Base-by-base conservation (phyloP, 1,140 invertebrate genomes). In the Drosophila virilis region DNA sequence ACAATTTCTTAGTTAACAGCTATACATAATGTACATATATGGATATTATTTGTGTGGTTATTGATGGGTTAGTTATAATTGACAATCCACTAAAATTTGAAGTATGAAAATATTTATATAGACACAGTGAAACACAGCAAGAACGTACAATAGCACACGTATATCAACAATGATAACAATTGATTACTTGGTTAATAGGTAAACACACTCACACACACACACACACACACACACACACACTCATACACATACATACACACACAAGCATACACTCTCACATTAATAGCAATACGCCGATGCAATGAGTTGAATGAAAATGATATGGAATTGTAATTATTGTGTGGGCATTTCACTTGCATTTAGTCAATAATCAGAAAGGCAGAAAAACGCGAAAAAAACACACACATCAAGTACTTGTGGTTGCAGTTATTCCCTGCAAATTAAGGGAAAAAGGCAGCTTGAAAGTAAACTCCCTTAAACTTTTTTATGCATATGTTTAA, bases 151-250 rank as follows among this genome's bases (percentile, higher is more conserved):
- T 66, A 73, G 65, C 62, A 77, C 83, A 74, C 79, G 77, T 68
- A 86, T 65, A 73, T 60, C 52, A 37, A 71, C 68, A 75, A 58
- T 51, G 69, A 88, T 70, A 83, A 83, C 79, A 88, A 83, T 80
- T 83, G 84, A 89, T 88, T 83, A 77, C 77, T 88, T 88, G 81
- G 61, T 40, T 79, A 75, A 80, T 80, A 88, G 79, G 46, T 68
- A 68, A 67, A 50, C 45, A 57, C 37, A 78, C 59, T 52, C 37
- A 40, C 55, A 60, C 48, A 42, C 28, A 42, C 38, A 46, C 75
- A 40, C 62, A 43, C 42, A 8, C 13, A 1, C 73, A 46, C 35
- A 51, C 38, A 51, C 42, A 52, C 55, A 43, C 52, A 35, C 33
- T 48, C 40, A 40, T 22, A 9, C 59, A 48, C 17, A 2, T 2